Percentiles rank a stretch among this genome's conserved stretches.
Evolutionary conservation across 2,113 vertebrate genomes (phyloP).

Genomic region (Urocynchramus pylzowi): DNA sequence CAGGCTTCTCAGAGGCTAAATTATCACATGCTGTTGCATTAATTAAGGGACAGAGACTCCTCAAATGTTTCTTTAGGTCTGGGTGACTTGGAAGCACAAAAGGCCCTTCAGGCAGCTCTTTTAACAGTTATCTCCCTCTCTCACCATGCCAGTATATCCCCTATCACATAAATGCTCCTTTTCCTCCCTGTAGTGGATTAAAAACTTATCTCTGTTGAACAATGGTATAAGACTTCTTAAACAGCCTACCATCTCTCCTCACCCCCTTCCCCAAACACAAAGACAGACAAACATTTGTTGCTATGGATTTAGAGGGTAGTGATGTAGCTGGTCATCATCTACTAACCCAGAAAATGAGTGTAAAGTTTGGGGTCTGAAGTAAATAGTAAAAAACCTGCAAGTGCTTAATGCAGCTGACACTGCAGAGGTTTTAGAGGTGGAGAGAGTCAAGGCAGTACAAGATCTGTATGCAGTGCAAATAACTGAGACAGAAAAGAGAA

Average conservation of each 20-base stretch:
- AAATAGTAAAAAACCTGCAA: neutral
- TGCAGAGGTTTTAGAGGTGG: neutral
- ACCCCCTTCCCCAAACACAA: neutral
- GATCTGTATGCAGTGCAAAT: neutral
- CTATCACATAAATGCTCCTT: constrained; percentile 17
- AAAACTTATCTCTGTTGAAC: constrained; percentile 34
- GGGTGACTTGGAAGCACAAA: neutral
- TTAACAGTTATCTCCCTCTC: constrained; percentile 39
- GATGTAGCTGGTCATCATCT: neutral
- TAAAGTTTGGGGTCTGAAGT: neutral
- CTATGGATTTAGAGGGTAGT: neutral
- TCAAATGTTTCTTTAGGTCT: neutral
- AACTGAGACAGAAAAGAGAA: neutral
- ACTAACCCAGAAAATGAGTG: neutral
- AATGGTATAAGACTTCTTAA: constrained; percentile 19
- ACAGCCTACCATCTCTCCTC: neutral
- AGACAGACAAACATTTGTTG: neutral
- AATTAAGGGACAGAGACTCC: constrained; percentile 7
- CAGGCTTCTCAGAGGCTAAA: neutral
- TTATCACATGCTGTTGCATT: constrained; percentile 19
- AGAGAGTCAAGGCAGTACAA: neutral
- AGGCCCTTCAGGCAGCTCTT: constrained; percentile 5
- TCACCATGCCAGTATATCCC: constrained; percentile 7
- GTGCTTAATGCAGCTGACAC: neutral
- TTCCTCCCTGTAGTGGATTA: constrained; percentile 26